These are phyloP conservation scores for Thumatha senex DNA, from an alignment of 2,888 invertebrate genomes.

Conservation along the genomic window DNA sequence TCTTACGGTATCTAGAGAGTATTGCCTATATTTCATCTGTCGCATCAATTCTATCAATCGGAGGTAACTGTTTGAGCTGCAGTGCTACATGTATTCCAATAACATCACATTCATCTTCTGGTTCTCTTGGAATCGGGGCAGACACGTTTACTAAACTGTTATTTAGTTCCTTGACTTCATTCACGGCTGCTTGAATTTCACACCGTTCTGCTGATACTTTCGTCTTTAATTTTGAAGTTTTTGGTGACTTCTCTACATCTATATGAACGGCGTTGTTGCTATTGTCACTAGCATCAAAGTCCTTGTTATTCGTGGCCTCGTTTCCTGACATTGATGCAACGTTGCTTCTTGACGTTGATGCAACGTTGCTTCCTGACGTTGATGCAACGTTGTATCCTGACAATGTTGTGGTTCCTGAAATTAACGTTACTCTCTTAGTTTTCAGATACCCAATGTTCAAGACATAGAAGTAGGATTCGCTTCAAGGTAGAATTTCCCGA, in stretches of 20 bases:
- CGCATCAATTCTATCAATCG: slow-evolving; percentile 19
- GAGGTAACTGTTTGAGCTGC: slow-evolving; percentile 17
- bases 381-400: slow-evolving; percentile 14
- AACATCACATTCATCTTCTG: slow-evolving; percentile 23
- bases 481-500: slow-evolving; percentile 32
- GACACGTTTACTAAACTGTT: slow-evolving; percentile 17
- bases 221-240: not conserved
- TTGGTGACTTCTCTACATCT: slow-evolving; percentile 7
- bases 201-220: slow-evolving; percentile 5
- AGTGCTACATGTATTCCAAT: slow-evolving; percentile 27
- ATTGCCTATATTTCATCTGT: slow-evolving; percentile 20
- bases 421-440: slow-evolving; percentile 22
- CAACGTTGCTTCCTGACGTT: slow-evolving; percentile 17
- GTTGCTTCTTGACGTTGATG: slow-evolving; percentile 17
- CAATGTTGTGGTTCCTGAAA: slow-evolving; percentile 2
- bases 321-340: slow-evolving; percentile 13
- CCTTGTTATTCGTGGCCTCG: slow-evolving; percentile 21
- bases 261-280: slow-evolving; percentile 19
- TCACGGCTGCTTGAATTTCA: slow-evolving; percentile 24
- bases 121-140: slow-evolving; percentile 7
- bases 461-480: slow-evolving; percentile 14
- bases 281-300: slow-evolving; percentile 25
- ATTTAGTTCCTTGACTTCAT: slow-evolving; percentile 23
- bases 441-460: slow-evolving; percentile 19
- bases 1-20: slow-evolving; percentile 23